Percentiles rank a stretch among this genome's conserved stretches.
phyloP scores from a whole-genome alignment of 2,113 vertebrate species.

The Ophthalmolycus amberensis region DNA sequence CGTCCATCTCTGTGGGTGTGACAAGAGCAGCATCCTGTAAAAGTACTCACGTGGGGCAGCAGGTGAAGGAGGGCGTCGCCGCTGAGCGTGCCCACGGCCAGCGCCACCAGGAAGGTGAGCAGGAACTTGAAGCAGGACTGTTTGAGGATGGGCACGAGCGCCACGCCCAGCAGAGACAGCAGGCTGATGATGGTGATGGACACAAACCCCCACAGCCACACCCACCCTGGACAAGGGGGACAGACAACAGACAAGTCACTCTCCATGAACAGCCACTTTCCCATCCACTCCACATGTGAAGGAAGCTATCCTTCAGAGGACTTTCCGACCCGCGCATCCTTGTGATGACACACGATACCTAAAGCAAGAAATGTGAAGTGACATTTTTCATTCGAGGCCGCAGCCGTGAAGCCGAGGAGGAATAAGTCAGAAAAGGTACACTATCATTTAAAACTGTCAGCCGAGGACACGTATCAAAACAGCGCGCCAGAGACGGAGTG shows the following conservation, averaged over 20 bases:
- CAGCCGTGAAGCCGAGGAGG: slow-evolving; percentile 43
- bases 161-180: slow-evolving; percentile 95
- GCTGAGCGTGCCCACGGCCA: slow-evolving; percentile 98
- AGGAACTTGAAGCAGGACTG: slow-evolving; percentile 99
- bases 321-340: slow-evolving; percentile 55
- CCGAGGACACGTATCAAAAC: slow-evolving; percentile 24
- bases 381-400: slow-evolving; percentile 61
- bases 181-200: slow-evolving; percentile 99
- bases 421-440: slow-evolving; percentile 44
- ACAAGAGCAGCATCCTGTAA: not conserved
- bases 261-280: not conserved
- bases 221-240: slow-evolving; percentile 83
- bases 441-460: slow-evolving; percentile 68
- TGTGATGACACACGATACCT: slow-evolving; percentile 55
- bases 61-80: slow-evolving; percentile 98
- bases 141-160: slow-evolving; percentile 96
- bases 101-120: slow-evolving; percentile 97
- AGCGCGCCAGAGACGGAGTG: not conserved
- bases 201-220: slow-evolving; percentile 96
- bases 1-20: not conserved
- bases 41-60: slow-evolving; percentile 92
- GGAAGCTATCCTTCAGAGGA: slow-evolving; percentile 11
- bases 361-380: slow-evolving; percentile 42
- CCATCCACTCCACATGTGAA: slow-evolving; percentile 4
- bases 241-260: not conserved